Evolutionary conservation across 2,888 invertebrate species (phyloP).

Genomic region (Lordiphosa fenestrarum): DNA sequence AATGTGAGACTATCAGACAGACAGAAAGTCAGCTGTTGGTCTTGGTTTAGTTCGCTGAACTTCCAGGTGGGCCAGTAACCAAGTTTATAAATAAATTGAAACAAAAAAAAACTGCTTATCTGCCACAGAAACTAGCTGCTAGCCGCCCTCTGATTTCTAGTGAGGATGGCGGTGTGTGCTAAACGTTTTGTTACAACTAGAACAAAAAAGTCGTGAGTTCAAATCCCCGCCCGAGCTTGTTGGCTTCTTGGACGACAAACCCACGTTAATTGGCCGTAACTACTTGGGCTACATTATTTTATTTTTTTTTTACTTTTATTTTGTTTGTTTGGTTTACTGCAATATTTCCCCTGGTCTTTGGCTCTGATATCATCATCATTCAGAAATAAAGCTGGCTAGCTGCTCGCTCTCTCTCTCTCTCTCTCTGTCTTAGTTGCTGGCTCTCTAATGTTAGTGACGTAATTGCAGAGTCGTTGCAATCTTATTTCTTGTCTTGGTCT

Average conservation of each 20-base stretch:
- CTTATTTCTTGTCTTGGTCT: constrained; percentile 57
- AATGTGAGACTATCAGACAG: constrained; percentile 3
- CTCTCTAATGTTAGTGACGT: constrained; percentile 45
- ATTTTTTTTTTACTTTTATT: constrained; percentile 35
- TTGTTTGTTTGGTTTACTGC: too few species aligned
- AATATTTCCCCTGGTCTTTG: not conserved
- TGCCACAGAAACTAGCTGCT: not conserved
- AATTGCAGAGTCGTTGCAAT: constrained; percentile 51
- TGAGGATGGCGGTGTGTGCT: constrained; percentile 41
- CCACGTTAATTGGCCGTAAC: constrained; percentile 68
- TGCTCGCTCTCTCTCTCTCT: constrained; percentile 4
- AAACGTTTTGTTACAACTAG: constrained; percentile 32
- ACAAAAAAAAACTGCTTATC: not conserved
- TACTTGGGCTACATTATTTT: constrained; percentile 58
- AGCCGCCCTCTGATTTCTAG: constrained; percentile 12
- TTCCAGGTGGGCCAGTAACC: not conserved
- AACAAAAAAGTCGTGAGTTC: constrained; percentile 37
- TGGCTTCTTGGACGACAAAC: constrained; percentile 65
- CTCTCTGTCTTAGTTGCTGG: constrained; percentile 11
- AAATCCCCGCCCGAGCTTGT: constrained; percentile 62
- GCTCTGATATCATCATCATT: constrained; percentile 27
- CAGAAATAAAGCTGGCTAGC: constrained; percentile 11
- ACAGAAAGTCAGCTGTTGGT: constrained; percentile 19
- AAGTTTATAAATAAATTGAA: constrained; percentile 2
- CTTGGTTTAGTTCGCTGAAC: constrained; percentile 4